Base-by-base conservation (phyloP, 2,113 vertebrate species). In the Uropsilus gracilis region DNA sequence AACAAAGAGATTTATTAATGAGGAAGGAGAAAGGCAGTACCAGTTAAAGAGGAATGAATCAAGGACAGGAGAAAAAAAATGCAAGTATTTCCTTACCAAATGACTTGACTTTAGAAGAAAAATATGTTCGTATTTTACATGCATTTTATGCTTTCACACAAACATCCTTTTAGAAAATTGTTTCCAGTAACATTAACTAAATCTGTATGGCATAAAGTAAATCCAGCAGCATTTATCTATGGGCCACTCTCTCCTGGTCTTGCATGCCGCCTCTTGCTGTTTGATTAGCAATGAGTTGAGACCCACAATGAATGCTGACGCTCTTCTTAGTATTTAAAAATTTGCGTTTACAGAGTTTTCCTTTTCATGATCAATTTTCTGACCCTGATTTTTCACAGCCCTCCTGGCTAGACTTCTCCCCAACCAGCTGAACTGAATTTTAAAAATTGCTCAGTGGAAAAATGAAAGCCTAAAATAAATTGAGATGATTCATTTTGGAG, bases 401-500 rank as follows among this genome's bases (percentile, higher is more conserved):
- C 39, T 64, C 22, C 61, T 39, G 17, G 69, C 75, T 55, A 91
- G 61, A 42, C 48, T 91, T 91, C 59, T 92, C 76, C 39, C 61
- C 44, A 91, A 10, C 44, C 61, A 66, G 30, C 96, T 68, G 78
- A 94, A 96, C 85, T 95, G 95, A 97, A 97, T 94, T 96, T 73
- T 55, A n/a, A 97, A 97, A 95, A 83, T 93, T 24, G 81, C 39
- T 89, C 34, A 26, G 39, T 91, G 69, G 89, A 96, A 97, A 55
- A 97, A 8, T 8, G 78, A 78, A 96, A 90, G 86, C 84, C 89
- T 75, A 95, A 97, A 98, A 97, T 98, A 98, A 97, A 95, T 39
- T 90, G 83, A 64, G 77, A 86, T 98, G 98, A 98, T 93, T 98
- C 98, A 98, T 96, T 71, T 89, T 44, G 81, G 75, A 95, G 90